Evolutionary conservation across 1,140 invertebrate species (phyloP).

Genomic region (Pseudomyrmex cubaensis): DNA sequence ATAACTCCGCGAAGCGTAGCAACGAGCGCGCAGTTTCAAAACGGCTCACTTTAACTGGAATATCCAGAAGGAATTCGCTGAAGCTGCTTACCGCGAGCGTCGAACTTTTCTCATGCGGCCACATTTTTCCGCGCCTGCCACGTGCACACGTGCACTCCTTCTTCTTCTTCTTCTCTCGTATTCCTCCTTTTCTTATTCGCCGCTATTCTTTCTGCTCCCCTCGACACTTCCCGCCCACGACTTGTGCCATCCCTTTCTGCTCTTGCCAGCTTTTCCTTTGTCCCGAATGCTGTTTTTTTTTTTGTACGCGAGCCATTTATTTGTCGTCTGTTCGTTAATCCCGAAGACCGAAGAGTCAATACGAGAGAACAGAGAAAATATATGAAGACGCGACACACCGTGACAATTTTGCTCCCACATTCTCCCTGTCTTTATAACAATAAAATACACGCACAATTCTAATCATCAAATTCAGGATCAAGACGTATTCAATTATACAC

Average conservation of each 20-base stretch:
- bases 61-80: conserved; percentile 33
- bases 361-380: conserved; percentile 1
- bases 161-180: not conserved
- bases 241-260: not conserved
- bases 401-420: not conserved
- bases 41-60: conserved; percentile 17
- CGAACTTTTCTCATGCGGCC: conserved; percentile 37
- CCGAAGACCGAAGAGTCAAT: conserved; percentile 23
- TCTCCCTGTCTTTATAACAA: too few species aligned
- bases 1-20: conserved; percentile 6
- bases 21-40: conserved; percentile 23
- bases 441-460: too few species aligned
- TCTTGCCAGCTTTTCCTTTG: conserved; percentile 16
- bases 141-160: not conserved
- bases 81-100: conserved; percentile 36
- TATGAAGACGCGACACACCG: too few species aligned
- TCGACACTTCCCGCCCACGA: not conserved
- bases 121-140: conserved; percentile 40
- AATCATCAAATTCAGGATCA: too few species aligned
- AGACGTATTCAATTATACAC: too few species aligned
- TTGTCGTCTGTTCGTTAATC: conserved; percentile 60
- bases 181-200: not conserved
- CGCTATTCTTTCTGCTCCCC: not conserved
- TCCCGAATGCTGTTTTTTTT: conserved; percentile 7
- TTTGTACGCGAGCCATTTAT: conserved; percentile 58